Conservation (phyloP, 2,888 invertebrate genomes). For the Abrostola tripartita region DNA sequence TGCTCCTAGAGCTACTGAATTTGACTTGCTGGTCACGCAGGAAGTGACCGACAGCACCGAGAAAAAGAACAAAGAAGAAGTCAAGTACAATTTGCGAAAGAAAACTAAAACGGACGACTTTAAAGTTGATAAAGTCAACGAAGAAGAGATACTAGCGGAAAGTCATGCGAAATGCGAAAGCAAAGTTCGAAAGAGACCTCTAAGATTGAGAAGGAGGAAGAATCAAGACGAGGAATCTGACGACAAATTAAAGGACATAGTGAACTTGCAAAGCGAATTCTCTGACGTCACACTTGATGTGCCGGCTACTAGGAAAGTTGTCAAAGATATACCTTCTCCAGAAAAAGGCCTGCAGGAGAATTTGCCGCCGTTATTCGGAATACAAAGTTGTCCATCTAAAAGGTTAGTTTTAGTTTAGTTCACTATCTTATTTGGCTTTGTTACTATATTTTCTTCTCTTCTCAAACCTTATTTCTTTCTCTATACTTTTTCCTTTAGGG, state of each 20-base stretch:
- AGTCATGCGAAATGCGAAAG: constrained; percentile 65
- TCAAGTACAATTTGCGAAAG: constrained; percentile 75
- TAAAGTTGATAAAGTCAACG: constrained; percentile 27
- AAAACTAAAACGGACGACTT: constrained; percentile 47
- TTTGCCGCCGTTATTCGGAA: constrained; percentile 66
- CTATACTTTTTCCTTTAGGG: constrained; percentile 36
- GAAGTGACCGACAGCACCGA: constrained; percentile 29
- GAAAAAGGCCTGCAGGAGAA: constrained; percentile 74
- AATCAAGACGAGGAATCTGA: constrained; percentile 62
- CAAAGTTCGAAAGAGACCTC: constrained; percentile 63
- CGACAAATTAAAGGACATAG: constrained; percentile 75
- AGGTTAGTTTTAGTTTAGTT: constrained; percentile 63
- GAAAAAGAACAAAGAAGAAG: constrained; percentile 41
- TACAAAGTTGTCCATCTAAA: constrained; percentile 81
- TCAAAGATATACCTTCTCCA: constrained; percentile 77
- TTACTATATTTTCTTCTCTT: constrained; percentile 4
- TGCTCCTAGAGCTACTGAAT: constrained; percentile 75
- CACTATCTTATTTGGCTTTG: not conserved
- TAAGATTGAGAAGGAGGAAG: constrained; percentile 71
- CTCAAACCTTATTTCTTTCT: constrained; percentile 20
- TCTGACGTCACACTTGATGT: constrained; percentile 78
- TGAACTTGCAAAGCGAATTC: constrained; percentile 78
- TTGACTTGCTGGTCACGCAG: constrained; percentile 71
- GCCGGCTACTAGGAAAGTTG: constrained; percentile 66
- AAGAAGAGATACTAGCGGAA: constrained; percentile 56